Evolutionary conservation across 2,888 invertebrate genomes (phyloP), one percentile per base, ranked within the genome.

Genomic region (Orgyia antiqua): DNA sequence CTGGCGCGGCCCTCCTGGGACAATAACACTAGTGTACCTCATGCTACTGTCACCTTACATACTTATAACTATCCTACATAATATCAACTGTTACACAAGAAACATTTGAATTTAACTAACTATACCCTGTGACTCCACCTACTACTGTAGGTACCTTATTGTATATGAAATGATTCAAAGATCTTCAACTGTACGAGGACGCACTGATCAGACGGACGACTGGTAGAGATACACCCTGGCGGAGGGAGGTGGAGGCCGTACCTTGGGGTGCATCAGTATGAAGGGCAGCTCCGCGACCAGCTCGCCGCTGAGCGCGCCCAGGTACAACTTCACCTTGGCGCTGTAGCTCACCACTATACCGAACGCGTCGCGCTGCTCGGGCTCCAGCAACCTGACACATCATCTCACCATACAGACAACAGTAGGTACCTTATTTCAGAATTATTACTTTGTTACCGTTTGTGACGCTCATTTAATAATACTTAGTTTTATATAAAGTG

Each of bases 291-390:
- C 96, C 2, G 97, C 97, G 13, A 94, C 91, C 26, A 98, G 83
- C 82, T 98, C 97, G 3, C 98, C 97, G 38, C 95, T 96, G 46
- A 98, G 88, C 27, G 97, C 96, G 10, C 96, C 97, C 47, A 98
- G 89, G 74, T 96, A 96, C 29, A 98, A 88, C 80, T 97, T 96
- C 29, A 97, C 96, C 84, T 97, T 98, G 20, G 95, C 95, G 33
- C 94, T 94, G 88, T 98, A 98, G 21, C 96, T 97, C 7, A 98
- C 97, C 49, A 98, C 93, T 58, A 98, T 97, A 38, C 98, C 98
- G 68, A 98, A 96, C 29, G 95, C 94, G 75, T 98, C 97, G 41
- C 95, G 92, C 58, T 94, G 92, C 58, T 96, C 95, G 7, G 94
- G 92, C 43, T 87, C 87, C 65, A 87, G 52, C 45, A 87, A 36